Evolutionary conservation across 2,888 invertebrate species (phyloP).

Genomic region (Drosophila emarginata): DNA sequence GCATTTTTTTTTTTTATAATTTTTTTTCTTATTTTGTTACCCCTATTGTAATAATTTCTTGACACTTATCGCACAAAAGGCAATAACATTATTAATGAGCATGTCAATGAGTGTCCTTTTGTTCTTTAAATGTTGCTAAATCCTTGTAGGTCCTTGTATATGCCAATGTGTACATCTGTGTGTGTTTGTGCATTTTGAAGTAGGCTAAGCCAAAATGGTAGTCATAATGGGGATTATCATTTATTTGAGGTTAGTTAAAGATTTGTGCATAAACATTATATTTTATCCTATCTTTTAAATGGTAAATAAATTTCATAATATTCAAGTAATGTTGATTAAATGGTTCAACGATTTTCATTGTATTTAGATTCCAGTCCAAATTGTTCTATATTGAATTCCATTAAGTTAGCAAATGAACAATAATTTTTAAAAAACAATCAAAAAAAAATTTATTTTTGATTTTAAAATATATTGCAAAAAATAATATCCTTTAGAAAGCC

Average conservation of each 20-base stretch:
- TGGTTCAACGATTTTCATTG: no score
- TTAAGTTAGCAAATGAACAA: no score
- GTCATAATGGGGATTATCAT: background rate
- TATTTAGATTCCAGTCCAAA: no score
- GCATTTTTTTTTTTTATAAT: background rate
- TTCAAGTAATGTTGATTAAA: no score
- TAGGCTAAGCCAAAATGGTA: constrained; percentile 8
- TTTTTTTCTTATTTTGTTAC: constrained; percentile 17
- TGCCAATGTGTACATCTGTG: background rate
- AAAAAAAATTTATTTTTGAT: no score
- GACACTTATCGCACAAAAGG: constrained; percentile 78
- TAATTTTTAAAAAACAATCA: no score
- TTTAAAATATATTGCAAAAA: no score
- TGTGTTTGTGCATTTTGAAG: background rate
- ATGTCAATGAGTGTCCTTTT: constrained; percentile 73
- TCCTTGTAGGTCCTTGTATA: constrained; percentile 34
- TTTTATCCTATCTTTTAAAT: no score
- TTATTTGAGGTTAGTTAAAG: constrained; percentile 5
- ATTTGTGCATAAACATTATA: no score
- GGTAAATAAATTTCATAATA: no score
- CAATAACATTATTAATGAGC: constrained; percentile 78
- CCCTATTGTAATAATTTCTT: constrained; percentile 76
- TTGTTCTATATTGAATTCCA: no score
- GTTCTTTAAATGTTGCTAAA: constrained; percentile 41
- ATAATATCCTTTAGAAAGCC: no score